Evolutionary conservation across 2,113 vertebrate species (phyloP).

Genomic region (Forbesichthys agassizii): DNA sequence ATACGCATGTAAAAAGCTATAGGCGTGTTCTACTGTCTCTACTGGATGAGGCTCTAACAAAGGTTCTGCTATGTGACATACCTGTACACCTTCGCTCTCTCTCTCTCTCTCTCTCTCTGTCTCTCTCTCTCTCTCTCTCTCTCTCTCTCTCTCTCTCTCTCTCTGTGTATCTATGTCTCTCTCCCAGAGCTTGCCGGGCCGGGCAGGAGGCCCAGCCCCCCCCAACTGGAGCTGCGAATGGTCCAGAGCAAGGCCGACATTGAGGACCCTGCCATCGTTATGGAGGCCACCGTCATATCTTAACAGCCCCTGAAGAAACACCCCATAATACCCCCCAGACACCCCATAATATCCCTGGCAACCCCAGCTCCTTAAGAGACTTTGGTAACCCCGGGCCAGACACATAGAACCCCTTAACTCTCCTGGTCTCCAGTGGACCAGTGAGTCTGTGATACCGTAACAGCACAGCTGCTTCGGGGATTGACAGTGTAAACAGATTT

Average conservation of each 20-base stretch:
- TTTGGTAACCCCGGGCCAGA: too few species aligned
- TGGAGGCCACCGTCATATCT: constrained; percentile 72
- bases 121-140: background rate
- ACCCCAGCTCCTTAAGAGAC: too few species aligned
- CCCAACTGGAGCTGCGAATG: constrained; percentile 94
- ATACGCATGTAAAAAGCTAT: too few species aligned
- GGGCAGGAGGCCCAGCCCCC: constrained; percentile 84
- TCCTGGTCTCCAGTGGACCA: background rate
- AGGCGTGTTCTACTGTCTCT: too few species aligned
- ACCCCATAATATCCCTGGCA: too few species aligned
- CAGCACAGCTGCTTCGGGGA: too few species aligned
- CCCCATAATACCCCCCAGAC: too few species aligned
- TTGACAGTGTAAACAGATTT: too few species aligned
- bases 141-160: background rate
- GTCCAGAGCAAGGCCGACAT: constrained; percentile 98
- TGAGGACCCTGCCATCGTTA: constrained; percentile 88
- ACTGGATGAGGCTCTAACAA: too few species aligned
- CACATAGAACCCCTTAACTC: background rate
- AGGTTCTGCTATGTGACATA: background rate
- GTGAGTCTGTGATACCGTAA: background rate
- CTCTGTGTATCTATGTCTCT: background rate
- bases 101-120: background rate
- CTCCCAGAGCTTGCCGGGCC: constrained; percentile 82
- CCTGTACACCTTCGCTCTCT: background rate
- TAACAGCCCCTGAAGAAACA: too few species aligned